A percentile compares a stretch with the other conserved stretches of the same genome.
These are phyloP conservation scores for Microchrysa polita DNA, from an alignment of 2,888 invertebrate species.

Conservation along the genomic window DNA sequence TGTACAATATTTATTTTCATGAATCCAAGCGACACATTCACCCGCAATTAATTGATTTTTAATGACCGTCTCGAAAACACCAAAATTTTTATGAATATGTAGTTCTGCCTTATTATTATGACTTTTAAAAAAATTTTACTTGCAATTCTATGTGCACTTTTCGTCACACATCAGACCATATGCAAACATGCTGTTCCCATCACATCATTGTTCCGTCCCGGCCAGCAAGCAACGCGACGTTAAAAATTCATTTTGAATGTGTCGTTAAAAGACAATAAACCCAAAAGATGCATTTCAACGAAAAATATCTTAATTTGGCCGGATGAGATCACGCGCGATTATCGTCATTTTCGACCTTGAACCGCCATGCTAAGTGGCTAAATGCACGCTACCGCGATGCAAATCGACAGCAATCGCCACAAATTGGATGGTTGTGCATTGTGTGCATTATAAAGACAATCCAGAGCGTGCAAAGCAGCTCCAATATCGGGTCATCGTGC, in stretches of 20 bases:
- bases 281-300: constrained; percentile 4
- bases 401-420: constrained; percentile 37
- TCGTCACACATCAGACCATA: too few species aligned
- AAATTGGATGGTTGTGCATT: constrained; percentile 22
- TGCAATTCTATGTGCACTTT: too few species aligned
- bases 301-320: constrained; percentile 31
- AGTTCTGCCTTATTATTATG: too few species aligned
- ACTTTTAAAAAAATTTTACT: too few species aligned
- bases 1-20: too few species aligned
- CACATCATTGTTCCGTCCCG: too few species aligned
- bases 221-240: too few species aligned
- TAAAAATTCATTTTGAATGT: background rate
- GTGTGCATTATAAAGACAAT: background rate
- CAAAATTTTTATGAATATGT: too few species aligned
- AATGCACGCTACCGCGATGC: constrained; percentile 28
- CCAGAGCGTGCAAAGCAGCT: background rate
- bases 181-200: too few species aligned
- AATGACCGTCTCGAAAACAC: too few species aligned
- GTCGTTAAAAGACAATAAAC: constrained; percentile 40
- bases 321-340: constrained; percentile 36
- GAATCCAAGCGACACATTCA: too few species aligned
- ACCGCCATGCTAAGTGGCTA: constrained; percentile 36
- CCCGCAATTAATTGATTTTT: too few species aligned
- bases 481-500: background rate
- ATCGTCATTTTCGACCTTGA: constrained; percentile 47